These are phyloP conservation scores for Mimas tiliae DNA, from an alignment of 2,888 invertebrate genomes.

Conservation along the genomic window DNA sequence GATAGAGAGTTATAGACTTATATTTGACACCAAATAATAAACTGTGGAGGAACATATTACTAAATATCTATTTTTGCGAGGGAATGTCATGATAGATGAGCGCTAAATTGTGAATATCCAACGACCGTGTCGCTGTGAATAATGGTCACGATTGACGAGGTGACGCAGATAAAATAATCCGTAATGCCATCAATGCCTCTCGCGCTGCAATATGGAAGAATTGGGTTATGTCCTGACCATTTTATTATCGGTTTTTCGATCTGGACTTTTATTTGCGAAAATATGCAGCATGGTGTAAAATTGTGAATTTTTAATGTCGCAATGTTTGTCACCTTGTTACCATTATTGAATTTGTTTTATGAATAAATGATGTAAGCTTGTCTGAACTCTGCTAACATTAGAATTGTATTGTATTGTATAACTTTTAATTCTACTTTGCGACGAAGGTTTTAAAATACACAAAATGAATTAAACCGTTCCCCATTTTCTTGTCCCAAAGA, in stretches of 20 bases:
- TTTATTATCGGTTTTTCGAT: not conserved
- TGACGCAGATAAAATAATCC: not conserved
- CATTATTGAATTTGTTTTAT: not conserved
- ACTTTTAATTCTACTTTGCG: not conserved
- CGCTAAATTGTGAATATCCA: not conserved
- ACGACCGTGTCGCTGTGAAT: not conserved
- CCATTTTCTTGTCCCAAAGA: not conserved
- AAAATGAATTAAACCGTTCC: not conserved
- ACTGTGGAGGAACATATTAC: not conserved
- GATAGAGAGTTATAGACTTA: not conserved
- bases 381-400: not conserved
- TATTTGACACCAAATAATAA: not conserved
- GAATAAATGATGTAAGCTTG: not conserved
- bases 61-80: not conserved
- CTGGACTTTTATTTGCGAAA: not conserved
- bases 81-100: not conserved
- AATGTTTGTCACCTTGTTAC: too few species aligned
- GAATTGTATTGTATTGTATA: not conserved
- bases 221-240: not conserved
- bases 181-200: not conserved
- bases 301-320: not conserved
- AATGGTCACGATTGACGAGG: not conserved
- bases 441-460: not conserved
- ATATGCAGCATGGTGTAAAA: not conserved
- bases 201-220: not conserved